phyloP scores from a whole-genome alignment of 2,888 invertebrate genomes.

The Caenorhabditis zanzibari region DNA sequence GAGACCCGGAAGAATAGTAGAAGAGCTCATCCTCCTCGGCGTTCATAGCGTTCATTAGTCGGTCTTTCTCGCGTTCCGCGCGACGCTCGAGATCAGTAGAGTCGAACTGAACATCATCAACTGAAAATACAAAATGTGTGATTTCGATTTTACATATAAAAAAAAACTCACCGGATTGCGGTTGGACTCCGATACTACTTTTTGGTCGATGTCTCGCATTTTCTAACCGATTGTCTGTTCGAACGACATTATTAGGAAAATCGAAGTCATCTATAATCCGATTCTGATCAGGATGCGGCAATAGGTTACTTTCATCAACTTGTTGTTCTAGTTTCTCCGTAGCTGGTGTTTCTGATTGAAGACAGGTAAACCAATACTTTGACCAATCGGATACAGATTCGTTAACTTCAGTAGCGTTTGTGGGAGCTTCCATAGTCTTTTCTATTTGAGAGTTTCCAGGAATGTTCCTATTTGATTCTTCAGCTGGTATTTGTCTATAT shows the following conservation, averaged over 20 bases:
- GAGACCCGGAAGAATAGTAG: conserved; percentile 34
- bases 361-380: background rate
- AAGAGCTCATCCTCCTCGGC: conserved; percentile 16
- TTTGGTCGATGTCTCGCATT: conserved; percentile 25
- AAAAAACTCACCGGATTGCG: background rate
- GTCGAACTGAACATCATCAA: conserved; percentile 15
- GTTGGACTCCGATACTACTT: conserved; percentile 37
- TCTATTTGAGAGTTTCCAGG: background rate
- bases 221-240: background rate
- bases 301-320: background rate
- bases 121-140: conserved; percentile 15
- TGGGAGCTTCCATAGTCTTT: background rate
- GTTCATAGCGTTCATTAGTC: background rate
- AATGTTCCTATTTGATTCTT: background rate
- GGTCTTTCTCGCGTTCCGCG: background rate
- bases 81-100: background rate
- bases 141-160: background rate
- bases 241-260: background rate
- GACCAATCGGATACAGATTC: no score
- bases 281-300: background rate
- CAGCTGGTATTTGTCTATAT: background rate
- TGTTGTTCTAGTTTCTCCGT: background rate
- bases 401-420: no score
- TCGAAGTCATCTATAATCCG: background rate
- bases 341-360: background rate